Conservation (phyloP, 2,888 invertebrate genomes). For the Meiosimyza platycephala region DNA sequence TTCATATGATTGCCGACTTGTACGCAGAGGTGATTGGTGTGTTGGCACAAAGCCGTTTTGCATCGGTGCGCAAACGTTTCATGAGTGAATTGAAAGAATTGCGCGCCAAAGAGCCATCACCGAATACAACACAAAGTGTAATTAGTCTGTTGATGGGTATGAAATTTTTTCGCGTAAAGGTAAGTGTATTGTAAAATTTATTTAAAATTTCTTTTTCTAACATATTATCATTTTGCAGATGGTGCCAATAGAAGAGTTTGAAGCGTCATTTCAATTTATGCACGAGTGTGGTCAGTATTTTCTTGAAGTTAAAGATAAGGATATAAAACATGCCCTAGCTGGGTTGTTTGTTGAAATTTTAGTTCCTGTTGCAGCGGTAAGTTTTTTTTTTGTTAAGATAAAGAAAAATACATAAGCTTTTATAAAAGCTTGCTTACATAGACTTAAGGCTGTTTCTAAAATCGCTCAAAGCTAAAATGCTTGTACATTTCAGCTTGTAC, state of each 20-base stretch:
- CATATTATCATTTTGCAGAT: slow-evolving; percentile 70
- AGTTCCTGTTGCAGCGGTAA: slow-evolving; percentile 97
- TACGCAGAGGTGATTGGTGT: slow-evolving; percentile 99
- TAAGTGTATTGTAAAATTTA: slow-evolving; percentile 40
- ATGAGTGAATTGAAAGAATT: slow-evolving; percentile 91
- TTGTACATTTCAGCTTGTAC: too few relatives aligned
- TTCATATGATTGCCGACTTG: slow-evolving; percentile 96
- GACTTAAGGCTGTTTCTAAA: too few relatives aligned
- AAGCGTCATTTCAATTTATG: slow-evolving; percentile 97
- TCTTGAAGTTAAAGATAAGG: slow-evolving; percentile 97
- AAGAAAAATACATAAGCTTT: too few relatives aligned
- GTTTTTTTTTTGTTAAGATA: slow-evolving; percentile 56
- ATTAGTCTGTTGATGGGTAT: slow-evolving; percentile 98
- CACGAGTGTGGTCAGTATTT: slow-evolving; percentile 99
- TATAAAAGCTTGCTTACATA: too few relatives aligned
- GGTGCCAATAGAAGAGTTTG: slow-evolving; percentile 99
- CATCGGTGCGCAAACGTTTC: slow-evolving; percentile 89
- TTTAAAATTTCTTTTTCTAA: neutral
- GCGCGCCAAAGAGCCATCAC: slow-evolving; percentile 81
- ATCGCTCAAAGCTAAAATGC: too few relatives aligned
- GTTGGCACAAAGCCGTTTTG: slow-evolving; percentile 92
- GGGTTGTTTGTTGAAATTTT: slow-evolving; percentile 98
- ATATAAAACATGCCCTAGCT: slow-evolving; percentile 97
- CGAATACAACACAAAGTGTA: slow-evolving; percentile 91
- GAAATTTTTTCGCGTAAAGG: slow-evolving; percentile 93